phyloP scores from a whole-genome alignment of 1,140 invertebrate genomes.

The Vollenhovia emeryi region DNA sequence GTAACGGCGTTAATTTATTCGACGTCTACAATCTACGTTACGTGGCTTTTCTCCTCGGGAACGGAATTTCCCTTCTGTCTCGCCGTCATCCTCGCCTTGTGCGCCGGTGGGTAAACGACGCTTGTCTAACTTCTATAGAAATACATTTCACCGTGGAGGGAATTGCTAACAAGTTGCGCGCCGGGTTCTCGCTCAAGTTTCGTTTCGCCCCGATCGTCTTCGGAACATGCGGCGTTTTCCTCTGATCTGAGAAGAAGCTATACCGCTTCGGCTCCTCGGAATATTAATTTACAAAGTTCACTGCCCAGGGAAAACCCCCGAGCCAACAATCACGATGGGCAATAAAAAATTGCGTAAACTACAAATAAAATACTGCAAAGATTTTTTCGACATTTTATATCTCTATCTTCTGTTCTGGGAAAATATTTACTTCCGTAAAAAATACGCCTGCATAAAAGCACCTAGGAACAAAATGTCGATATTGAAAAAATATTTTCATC shows the following conservation, averaged over 20 bases:
- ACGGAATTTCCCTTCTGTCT: slow-evolving; percentile 58
- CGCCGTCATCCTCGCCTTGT: slow-evolving; percentile 41
- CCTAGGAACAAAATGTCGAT: neutral
- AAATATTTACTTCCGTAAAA: neutral
- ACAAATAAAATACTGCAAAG: neutral
- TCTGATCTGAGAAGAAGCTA: slow-evolving; percentile 40
- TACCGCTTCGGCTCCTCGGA: neutral
- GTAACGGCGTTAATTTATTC: slow-evolving; percentile 51
- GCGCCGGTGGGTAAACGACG: slow-evolving; percentile 46
- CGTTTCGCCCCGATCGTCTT: slow-evolving; percentile 2
- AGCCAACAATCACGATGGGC: neutral
- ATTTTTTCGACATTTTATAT: slow-evolving; percentile 5
- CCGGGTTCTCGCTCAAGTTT: neutral
- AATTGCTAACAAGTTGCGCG: slow-evolving; percentile 62
- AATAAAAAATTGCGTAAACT: neutral
- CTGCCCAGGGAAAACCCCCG: neutral
- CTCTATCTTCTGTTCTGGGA: neutral
- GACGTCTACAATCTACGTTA: slow-evolving; percentile 35
- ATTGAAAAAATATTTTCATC: neutral
- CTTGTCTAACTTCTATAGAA: slow-evolving; percentile 67
- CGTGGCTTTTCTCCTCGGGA: slow-evolving; percentile 53
- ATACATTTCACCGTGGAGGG: slow-evolving; percentile 64
- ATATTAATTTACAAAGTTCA: slow-evolving; percentile 47
- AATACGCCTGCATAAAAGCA: neutral
- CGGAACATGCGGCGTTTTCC: slow-evolving; percentile 35